Percentiles rank a stretch among this genome's conserved stretches.
Conservation (phyloP, 2,888 invertebrate genomes). For the Lasioglossum lativentre region DNA sequence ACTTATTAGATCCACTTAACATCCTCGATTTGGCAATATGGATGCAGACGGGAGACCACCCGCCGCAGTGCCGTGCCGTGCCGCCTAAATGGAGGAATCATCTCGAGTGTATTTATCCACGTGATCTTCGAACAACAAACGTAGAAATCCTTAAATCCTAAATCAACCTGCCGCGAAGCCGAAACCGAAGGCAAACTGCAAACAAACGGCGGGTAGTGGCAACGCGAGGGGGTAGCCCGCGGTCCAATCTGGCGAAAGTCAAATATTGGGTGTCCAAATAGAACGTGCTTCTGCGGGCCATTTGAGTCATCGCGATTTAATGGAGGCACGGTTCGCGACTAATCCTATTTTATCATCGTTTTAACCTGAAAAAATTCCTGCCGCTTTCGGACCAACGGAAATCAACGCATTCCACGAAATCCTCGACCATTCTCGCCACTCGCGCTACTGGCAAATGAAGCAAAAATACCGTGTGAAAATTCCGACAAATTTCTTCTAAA, state of each 20-base stretch:
- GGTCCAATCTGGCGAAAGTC: conserved; percentile 79
- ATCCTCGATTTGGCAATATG: conserved; percentile 37
- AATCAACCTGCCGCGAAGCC: conserved; percentile 80
- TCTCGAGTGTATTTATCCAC: conserved; percentile 81
- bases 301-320: conserved; percentile 68
- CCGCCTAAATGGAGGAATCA: conserved; percentile 77
- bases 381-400: not conserved
- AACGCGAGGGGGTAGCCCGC: conserved; percentile 52
- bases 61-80: conserved; percentile 41
- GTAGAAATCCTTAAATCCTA: conserved; percentile 83
- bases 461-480: not conserved
- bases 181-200: conserved; percentile 76
- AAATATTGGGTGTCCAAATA: conserved; percentile 82
- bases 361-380: not conserved
- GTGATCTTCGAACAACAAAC: conserved; percentile 82
- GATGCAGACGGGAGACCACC: conserved; percentile 62
- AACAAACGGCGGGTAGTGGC: conserved; percentile 75
- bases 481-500: not conserved
- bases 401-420: not conserved
- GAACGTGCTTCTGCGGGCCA: conserved; percentile 61
- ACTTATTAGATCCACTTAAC: conserved; percentile 6
- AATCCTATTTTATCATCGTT: conserved; percentile 31
- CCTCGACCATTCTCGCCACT: not conserved
- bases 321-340: conserved; percentile 38
- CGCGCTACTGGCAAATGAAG: not conserved